Evolutionary conservation across 2,113 vertebrate genomes (phyloP), one percentile per base, ranked within the genome.

Genomic region (Turdus rufiventris): DNA sequence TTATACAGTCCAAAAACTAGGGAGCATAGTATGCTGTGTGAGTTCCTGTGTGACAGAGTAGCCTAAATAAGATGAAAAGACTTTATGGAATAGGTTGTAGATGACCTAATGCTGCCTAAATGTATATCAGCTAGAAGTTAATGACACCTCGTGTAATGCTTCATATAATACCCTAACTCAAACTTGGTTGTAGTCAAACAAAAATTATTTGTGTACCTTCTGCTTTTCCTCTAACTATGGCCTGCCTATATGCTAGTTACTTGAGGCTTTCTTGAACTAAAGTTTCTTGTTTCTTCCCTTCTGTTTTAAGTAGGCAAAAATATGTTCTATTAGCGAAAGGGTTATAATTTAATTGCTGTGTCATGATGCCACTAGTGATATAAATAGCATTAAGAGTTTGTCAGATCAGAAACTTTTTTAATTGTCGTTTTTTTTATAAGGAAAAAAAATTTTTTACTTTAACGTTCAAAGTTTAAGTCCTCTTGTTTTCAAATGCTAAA

Each of bases 261-360:
- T 36, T 18, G 47, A 83, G 26, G 16, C 38, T 91, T 76, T 42
- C 18, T 24, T 83, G 24, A 80, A 21, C 23, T 51, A 50, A 91
- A 93, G 58, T 79, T 89, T 68, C 56, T 79, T 56, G 9, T 74
- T 73, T 76, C 40, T 66, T 85, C 14, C 16, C 15, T 73, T 82
- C 28, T 33, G 26, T 80, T 88, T 81, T 71, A 88, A 82, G 76
- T 54, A 73, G 50, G 24, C 12, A 80, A 80, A 66, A 88, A 50
- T 34, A 36, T 7, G 2, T 36, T 85, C 51, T 83, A 29, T 77
- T 93, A 75, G 25, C 5, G 8, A 89, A 96, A 84, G 73, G 25
- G n/a, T 90, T 95, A 60, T 90, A 70, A 86, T 85, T 94, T 85
- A 93, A 91, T 88, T 91, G 96, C 95, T 95, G 89, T 95, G 96